Percentiles rank a stretch among this genome's conserved stretches.
These are phyloP conservation scores for Pogonomyrmex californicus DNA, from an alignment of 1,140 invertebrate genomes.

Conservation along the genomic window DNA sequence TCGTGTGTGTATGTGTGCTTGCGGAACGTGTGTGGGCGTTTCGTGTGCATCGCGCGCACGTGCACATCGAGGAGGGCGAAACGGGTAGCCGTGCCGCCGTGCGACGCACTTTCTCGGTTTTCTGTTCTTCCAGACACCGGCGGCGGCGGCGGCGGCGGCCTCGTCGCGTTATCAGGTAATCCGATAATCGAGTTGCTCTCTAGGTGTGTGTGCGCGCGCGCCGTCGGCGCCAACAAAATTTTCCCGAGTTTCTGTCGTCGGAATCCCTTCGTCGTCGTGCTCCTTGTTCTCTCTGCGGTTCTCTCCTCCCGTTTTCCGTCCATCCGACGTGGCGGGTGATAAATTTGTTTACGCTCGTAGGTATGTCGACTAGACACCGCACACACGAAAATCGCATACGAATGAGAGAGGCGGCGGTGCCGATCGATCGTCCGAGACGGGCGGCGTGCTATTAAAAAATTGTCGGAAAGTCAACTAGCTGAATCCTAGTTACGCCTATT, in stretches of 20 bases:
- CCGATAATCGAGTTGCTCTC: slow-evolving; percentile 66
- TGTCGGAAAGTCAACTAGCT: neutral
- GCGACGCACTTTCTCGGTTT: neutral
- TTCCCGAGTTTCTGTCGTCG: slow-evolving; percentile 38
- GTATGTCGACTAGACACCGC: neutral
- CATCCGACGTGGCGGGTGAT: slow-evolving; percentile 16
- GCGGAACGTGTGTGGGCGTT: neutral
- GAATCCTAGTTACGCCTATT: neutral
- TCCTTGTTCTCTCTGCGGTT: slow-evolving; percentile 10
- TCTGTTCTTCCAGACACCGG: neutral
- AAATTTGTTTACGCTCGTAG: slow-evolving; percentile 52
- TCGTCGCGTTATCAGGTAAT: neutral
- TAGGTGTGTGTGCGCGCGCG: slow-evolving; percentile 26
- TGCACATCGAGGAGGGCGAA: slow-evolving; percentile 14
- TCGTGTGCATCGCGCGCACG: neutral
- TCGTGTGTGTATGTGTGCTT: neutral
- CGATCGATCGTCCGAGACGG: neutral
- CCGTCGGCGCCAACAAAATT: slow-evolving; percentile 31
- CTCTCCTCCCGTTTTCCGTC: slow-evolving; percentile 14
- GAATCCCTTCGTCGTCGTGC: neutral
- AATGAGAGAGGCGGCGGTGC: neutral
- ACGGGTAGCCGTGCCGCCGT: neutral
- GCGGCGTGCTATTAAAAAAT: slow-evolving; percentile 1
- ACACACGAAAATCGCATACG: slow-evolving; percentile 35
- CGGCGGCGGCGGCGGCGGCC: neutral